Conservation (phyloP, 2,888 invertebrate genomes). For the Amphipyra berbera region DNA sequence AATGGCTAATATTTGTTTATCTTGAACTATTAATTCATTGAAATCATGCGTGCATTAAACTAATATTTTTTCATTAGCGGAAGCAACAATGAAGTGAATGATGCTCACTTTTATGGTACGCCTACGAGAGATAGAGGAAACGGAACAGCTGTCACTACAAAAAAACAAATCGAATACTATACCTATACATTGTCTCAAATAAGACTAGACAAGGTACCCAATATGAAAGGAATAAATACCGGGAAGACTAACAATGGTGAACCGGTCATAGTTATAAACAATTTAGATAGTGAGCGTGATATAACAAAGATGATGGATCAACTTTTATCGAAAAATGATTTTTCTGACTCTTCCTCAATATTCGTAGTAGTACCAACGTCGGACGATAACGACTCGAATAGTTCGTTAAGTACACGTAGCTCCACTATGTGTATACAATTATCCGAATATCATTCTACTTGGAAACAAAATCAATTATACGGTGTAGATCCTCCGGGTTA, state of each 20-base stretch:
- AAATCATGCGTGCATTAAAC: not conserved
- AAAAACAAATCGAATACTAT: constrained; percentile 26
- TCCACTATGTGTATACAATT: constrained; percentile 36
- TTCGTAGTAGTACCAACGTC: constrained; percentile 66
- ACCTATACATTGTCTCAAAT: constrained; percentile 52
- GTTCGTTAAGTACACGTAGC: constrained; percentile 1
- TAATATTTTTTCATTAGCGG: constrained; percentile 8
- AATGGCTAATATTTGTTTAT: too few species aligned
- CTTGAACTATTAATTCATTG: not conserved
- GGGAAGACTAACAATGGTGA: constrained; percentile 28
- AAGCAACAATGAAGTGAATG: not conserved
- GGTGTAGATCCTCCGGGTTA: constrained; percentile 8
- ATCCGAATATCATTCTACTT: constrained; percentile 8
- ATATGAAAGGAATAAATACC: constrained; percentile 7
- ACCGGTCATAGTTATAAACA: constrained; percentile 58
- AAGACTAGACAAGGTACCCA: not conserved
- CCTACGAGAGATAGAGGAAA: not conserved
- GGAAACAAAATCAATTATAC: not conserved
- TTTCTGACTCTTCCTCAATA: constrained; percentile 65
- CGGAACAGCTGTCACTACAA: not conserved
- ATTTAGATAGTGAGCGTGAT: constrained; percentile 57
- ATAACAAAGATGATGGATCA: constrained; percentile 61
- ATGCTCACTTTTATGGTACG: not conserved
- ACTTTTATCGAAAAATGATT: constrained; percentile 55
- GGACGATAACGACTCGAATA: constrained; percentile 57